phyloP scores from a whole-genome alignment of 2,888 invertebrate species.

The Polydrusus cervinus region DNA sequence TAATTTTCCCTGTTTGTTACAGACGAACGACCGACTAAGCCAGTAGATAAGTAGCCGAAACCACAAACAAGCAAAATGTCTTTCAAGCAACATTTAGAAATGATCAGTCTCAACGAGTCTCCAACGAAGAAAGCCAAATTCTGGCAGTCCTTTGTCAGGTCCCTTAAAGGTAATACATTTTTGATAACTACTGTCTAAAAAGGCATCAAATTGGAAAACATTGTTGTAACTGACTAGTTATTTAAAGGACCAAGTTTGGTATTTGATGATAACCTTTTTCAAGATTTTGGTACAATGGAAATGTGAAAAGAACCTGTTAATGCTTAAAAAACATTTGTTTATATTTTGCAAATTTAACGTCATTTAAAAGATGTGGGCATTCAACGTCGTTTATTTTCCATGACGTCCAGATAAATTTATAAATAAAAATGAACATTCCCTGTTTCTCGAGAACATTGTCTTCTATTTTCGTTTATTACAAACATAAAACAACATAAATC shows the following conservation, averaged over 20 bases:
- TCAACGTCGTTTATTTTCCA: neutral
- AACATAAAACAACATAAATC: neutral
- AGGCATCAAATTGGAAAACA: too few relatives aligned
- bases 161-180: conserved; percentile 83
- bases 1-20: conserved; percentile 59
- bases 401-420: neutral
- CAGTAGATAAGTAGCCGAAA: conserved; percentile 66
- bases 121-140: conserved; percentile 94
- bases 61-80: conserved; percentile 74
- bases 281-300: neutral
- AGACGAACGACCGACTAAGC: conserved; percentile 81
- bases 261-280: too few relatives aligned
- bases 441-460: neutral
- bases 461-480: neutral
- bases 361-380: neutral
- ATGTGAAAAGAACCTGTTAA: too few relatives aligned
- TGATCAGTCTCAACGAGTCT: conserved; percentile 94
- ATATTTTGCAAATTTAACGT: neutral
- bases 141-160: conserved; percentile 95
- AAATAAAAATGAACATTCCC: neutral
- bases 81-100: conserved; percentile 94
- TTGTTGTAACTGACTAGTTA: too few relatives aligned
- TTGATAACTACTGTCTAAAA: neutral
- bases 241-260: too few relatives aligned
- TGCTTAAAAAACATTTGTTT: neutral